Base-by-base conservation (phyloP, 1,140 invertebrate genomes). In the Sarcophaga peregrina region DNA sequence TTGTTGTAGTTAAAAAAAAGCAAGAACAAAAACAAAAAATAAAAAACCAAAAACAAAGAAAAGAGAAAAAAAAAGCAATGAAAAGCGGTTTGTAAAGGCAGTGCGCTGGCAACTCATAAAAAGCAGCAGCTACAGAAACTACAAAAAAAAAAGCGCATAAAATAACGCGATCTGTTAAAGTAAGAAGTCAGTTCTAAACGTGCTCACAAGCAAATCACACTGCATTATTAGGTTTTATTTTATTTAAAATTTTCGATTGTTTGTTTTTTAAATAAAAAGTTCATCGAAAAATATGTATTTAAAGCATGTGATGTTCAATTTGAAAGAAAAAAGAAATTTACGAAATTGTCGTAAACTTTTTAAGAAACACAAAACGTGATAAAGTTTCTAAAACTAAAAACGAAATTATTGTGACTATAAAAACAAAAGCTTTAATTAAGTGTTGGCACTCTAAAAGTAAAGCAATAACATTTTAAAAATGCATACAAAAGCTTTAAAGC, bases 121-220 rank as follows among this genome's bases (percentile, higher is more conserved):
- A 45, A 11, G 37, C 13, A 52, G 9, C 5, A 50, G 48, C 25
- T 37, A 37, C 25, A 37, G 25, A 37, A 37, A 1, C 25, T 37
- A 52, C 7, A 5, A 52, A 8, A 50, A 52, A n/a, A 78, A 78
- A 78, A 78, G 75, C 75, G 75, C 75, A 78, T 78, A 78, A 78
- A 78, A 78, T 78, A 78, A 78, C 75, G 75, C 75, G 75, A 52
- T 50, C 48, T 11, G 47, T 52, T 20, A 17, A 52, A 52, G 75
- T 52, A 78, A 50, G 75, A 50, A 78, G 75, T 78, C 75, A 78
- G 75, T 78, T 78, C 75, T 78, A 78, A 78, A 20, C 47, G n/a
- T 52, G 47, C 75, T 20, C 75, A 50, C 20, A 78, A 78, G 75
- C 75, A 78, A 72, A 25, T 25, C 62, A 78, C 62, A 37, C 25